These are phyloP conservation scores for Arothron firmamentum DNA, from an alignment of 2,113 vertebrate genomes.

Conservation along the genomic window DNA sequence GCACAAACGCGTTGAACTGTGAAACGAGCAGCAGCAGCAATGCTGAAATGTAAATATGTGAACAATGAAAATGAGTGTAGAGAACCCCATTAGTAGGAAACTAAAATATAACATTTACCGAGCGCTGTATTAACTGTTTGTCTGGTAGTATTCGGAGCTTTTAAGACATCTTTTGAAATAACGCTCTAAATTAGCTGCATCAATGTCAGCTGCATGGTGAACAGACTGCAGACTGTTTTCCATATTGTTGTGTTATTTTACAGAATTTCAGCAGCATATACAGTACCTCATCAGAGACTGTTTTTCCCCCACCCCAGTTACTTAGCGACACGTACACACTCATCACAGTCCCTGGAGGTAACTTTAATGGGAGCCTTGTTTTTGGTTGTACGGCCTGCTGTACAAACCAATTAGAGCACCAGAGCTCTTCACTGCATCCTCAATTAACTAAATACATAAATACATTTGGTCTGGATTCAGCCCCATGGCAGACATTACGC, in stretches of 20 bases:
- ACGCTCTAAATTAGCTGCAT: too few species aligned
- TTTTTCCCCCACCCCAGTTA: background rate
- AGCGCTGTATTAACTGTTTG: too few species aligned
- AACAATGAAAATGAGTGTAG: background rate
- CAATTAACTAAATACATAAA: constrained; percentile 72
- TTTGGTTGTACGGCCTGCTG: constrained; percentile 36
- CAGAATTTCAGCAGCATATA: too few species aligned
- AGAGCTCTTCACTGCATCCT: constrained; percentile 67
- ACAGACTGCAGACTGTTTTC: background rate
- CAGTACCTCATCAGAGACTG: background rate
- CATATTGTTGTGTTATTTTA: background rate
- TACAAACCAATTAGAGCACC: constrained; percentile 61
- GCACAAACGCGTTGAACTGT: constrained; percentile 20
- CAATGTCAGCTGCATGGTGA: background rate
- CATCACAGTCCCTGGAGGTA: constrained; percentile 41
- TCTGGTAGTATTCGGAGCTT: too few species aligned
- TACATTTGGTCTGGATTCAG: constrained; percentile 65
- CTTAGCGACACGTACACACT: constrained; percentile 9
- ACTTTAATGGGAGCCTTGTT: constrained; percentile 57
- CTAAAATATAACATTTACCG: too few species aligned
- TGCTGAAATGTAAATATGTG: constrained; percentile 24
- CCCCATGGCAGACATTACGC: constrained; percentile 66
- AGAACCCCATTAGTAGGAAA: background rate
- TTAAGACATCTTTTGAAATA: too few species aligned
- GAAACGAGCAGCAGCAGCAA: constrained; percentile 42